Evolutionary conservation across 2,888 invertebrate genomes (phyloP).

Genomic region (Cephus sareptanus): DNA sequence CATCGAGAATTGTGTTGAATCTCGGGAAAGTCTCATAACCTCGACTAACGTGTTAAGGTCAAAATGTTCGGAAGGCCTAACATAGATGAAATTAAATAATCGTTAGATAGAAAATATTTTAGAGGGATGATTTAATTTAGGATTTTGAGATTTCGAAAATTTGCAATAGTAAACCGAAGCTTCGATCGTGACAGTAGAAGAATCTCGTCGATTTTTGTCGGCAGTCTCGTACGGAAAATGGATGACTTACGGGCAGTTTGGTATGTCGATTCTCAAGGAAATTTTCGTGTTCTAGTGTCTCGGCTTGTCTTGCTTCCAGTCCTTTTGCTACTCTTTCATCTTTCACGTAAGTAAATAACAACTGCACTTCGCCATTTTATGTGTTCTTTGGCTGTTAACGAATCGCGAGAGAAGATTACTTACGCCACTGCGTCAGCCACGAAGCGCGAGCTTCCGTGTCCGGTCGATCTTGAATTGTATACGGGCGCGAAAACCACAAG

Average conservation of each 20-base stretch:
- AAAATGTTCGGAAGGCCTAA: neutral
- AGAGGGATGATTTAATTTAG: neutral
- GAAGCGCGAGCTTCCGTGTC: neutral
- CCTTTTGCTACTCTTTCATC: slow-evolving; percentile 30
- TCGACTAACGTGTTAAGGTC: neutral
- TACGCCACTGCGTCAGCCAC: slow-evolving; percentile 33
- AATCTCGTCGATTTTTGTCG: neutral
- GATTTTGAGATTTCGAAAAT: neutral
- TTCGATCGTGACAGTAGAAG: neutral
- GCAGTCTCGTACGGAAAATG: neutral
- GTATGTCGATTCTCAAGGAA: neutral
- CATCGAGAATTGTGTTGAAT: neutral
- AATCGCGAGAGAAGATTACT: slow-evolving; percentile 40
- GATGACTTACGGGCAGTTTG: neutral
- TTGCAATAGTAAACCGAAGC: neutral
- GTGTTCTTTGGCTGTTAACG: slow-evolving; percentile 37
- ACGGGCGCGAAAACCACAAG: neutral
- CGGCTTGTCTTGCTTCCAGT: slow-evolving; percentile 32
- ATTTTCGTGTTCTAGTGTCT: neutral
- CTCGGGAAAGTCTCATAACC: neutral
- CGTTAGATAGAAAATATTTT: neutral
- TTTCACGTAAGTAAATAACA: slow-evolving; percentile 48
- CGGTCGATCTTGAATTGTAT: neutral
- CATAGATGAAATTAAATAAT: neutral
- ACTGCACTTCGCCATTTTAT: slow-evolving; percentile 54